Conservation (phyloP, 2,797 vertebrate species). For the Geotrypetes seraphini region DNA sequence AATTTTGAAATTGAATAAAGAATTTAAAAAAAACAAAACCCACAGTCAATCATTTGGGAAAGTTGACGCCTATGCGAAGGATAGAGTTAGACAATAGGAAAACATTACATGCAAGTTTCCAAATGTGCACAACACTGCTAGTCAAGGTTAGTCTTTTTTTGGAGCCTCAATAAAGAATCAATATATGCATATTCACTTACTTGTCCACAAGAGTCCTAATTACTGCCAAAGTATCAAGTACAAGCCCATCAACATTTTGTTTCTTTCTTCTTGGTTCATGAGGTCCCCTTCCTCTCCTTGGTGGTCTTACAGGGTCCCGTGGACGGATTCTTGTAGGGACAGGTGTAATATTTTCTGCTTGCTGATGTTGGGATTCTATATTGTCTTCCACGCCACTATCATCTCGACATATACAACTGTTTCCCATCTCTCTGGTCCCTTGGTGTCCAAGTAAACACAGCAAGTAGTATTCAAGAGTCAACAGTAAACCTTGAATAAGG, state of each 20-base stretch:
- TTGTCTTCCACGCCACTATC: slow-evolving; percentile 88
- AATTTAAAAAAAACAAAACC: too few species aligned
- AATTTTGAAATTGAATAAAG: too few species aligned
- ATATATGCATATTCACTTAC: too few species aligned
- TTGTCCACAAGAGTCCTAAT: slow-evolving; percentile 97
- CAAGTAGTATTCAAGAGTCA: slow-evolving; percentile 64
- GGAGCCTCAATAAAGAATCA: too few species aligned
- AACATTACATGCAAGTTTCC: too few species aligned
- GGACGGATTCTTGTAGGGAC: slow-evolving; percentile 67
- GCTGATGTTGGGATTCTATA: slow-evolving; percentile 59
- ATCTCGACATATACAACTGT: slow-evolving; percentile 91
- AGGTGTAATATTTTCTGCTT: slow-evolving; percentile 58
- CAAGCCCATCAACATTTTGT: slow-evolving; percentile 90
- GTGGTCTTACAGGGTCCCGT: slow-evolving; percentile 88
- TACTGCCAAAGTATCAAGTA: slow-evolving; percentile 92
- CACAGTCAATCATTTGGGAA: too few species aligned
- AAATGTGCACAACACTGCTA: too few species aligned
- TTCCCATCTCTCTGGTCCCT: slow-evolving; percentile 77
- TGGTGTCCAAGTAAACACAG: slow-evolving; percentile 58
- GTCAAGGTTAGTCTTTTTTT: too few species aligned
- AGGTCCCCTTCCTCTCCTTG: slow-evolving; percentile 84
- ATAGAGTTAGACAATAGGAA: too few species aligned
- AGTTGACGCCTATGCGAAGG: too few species aligned
- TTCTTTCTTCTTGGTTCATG: slow-evolving; percentile 95
- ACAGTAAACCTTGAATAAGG: slow-evolving; percentile 81